Base-by-base conservation (phyloP, 2,888 invertebrate species). In the Lasioglossum oenotherae region DNA sequence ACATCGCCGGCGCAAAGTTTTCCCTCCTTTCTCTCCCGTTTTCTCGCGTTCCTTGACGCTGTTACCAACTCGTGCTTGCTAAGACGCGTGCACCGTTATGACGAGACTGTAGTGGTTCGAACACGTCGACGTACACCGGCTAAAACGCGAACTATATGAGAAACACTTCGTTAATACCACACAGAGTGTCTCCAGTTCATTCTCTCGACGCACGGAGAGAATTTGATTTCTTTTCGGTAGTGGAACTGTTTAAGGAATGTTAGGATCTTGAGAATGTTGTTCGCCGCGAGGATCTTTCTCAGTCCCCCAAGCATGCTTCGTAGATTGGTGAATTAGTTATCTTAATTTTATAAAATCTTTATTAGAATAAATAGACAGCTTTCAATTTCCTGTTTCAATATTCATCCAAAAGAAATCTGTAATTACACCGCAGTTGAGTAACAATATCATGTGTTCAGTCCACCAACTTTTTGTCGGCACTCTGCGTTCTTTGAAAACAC, bases 1-100 rank as follows among this genome's bases (percentile, higher is more conserved):
- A 78, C 80, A 84, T 81, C 75, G 72, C 23, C 64, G 49, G n/a
- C n/a, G 64, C 69, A 78, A 81, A 60, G 53, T 71, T 87, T 71
- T 81, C 46, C 76, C 49, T 67, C 80, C 64, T 74, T 80, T 41
- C 80, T 69, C 67, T n/a, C 4, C 60, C 31, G 41, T 84, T 80
- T 53, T 71, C 74, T 77, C 72, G 60, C 71, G 74, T 64, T 53
- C 41, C 19, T 72, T 49, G 35, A 72, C 72, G 31, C 44, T 77
- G 35, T 77, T 69, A 67, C 64, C 35, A 41, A 74, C 77, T 67
- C 44, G 8, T 27, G 60, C 27, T 44, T n/a, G 53, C 72, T 57
- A 35, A 41, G 27, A 78, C 53, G 82, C 73, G 64, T 53, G 75
- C 41, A n/a, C 31, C 38, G 71, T 72, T 57, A 53, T 64, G 76